Evolutionary conservation across 1,140 invertebrate species (phyloP), one percentile per base, ranked within the genome.

Genomic region (Prorops nasuta): DNA sequence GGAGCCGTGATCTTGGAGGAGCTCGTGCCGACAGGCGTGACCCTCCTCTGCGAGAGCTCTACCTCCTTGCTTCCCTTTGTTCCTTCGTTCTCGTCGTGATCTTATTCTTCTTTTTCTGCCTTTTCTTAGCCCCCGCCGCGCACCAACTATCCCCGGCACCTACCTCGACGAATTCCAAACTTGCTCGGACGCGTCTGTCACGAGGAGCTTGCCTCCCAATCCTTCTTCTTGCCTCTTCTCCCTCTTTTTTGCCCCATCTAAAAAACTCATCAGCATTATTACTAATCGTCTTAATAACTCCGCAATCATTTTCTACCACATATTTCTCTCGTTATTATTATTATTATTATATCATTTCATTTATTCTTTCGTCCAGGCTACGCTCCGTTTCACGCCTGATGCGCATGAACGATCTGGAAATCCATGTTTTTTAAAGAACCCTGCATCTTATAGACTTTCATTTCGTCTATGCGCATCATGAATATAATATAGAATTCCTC

Each of bases 11-110:
- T 63, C 52, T 56, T 60, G 56, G 31, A 42, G 53, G 50, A 72
- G 71, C 74, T 71, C 72, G 74, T 72, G 71, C 69, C 67, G 67
- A 74, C 70, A 74, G 63, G 66, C 71, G 69, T 72, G 64, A 71
- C 72, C 63, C 60, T 38, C 35, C 15, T 8, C n/a, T 35, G 34
- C 14, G 3, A 8, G n/a, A n/a, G n/a, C n/a, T n/a, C n/a, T n/a
- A n/a, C n/a, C n/a, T 28, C 6, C 12, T 28, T 56, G 48, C 50
- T 19, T 57, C 43, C 57, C 31, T 39, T 43, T 14, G 1, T 41
- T 22, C 21, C 37, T 43, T 51, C 39, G 34, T 55, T 49, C 43
- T 61, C 44, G 36, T 58, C 43, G 53, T 41, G 38, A 56, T 38
- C 41, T 39, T 48, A 18, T 50, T 19, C 16, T 43, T 21, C 42